Base-by-base conservation (phyloP, 2,888 invertebrate genomes). In the Rhogogaster chlorosoma region DNA sequence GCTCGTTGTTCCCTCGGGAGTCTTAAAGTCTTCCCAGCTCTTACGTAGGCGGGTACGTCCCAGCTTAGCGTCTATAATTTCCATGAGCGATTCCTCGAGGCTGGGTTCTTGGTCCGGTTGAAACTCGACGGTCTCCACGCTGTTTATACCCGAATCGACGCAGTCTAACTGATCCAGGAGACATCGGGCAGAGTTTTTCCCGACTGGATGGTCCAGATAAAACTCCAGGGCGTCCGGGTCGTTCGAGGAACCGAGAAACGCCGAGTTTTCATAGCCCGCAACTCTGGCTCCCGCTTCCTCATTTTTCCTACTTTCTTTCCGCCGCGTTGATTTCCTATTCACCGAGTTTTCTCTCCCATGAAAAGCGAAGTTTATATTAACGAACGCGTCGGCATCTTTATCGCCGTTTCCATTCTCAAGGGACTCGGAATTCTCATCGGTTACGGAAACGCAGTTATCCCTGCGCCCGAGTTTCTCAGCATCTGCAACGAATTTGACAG, bases 41-140 rank as follows among this genome's bases (percentile, higher is more conserved):
- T 88, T 90, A 45, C 88, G 88, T 71, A 89, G 85, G 5, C 89
- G 86, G 15, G 87, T 88, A 32, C 91, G 89, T 6, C 92, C 93
- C 10, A 93, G 89, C 84, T 93, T 93, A 26, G 93, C 93, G 75
- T 93, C 93, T 53, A 93, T 93, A 7, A 93, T 93, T 71, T 88
- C 90, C 89, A 93, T 89, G 36, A 93, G 84, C 29, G 93, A 93
- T 85, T 93, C 91, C 84, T 93, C 93, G 15, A 93, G 88, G 84
- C 92, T 93, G 0, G 90, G 91, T 83, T 92, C 92, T 75, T 91
- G 90, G 32, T 92, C 92, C 9, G 89, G 88, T 84, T 92, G 92
- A 84, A 93, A 90, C 85, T 93, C 93, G 10, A 93, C 89, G n/a
- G 93, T 93, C 85, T 93, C 93, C 3, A 93, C 93, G 86, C 93